Conservation (phyloP, 2,888 invertebrate genomes). For the Odiellus spinosus region DNA sequence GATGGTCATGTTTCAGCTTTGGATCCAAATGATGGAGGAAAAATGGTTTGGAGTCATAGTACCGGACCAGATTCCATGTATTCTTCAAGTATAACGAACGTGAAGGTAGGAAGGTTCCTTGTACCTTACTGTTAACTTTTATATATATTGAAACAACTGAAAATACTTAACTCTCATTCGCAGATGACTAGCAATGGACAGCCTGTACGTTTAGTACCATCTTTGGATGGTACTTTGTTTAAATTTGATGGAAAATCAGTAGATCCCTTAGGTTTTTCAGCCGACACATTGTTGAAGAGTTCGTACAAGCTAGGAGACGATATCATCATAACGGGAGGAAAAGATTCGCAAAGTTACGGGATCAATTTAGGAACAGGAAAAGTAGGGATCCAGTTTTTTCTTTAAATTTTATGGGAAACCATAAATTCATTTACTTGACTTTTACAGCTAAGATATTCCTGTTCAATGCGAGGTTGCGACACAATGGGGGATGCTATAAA, state of each 20-base stretch:
- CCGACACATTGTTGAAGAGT: constrained; percentile 61
- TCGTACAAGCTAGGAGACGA: constrained; percentile 55
- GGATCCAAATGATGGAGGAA: neutral
- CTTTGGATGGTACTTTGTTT: constrained; percentile 76
- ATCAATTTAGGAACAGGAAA: constrained; percentile 55
- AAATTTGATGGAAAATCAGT: constrained; percentile 76
- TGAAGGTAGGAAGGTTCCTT: neutral
- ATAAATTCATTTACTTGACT: neutral
- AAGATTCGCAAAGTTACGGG: constrained; percentile 70
- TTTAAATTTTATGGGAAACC: neutral
- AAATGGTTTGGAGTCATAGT: neutral
- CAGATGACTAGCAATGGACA: constrained; percentile 67
- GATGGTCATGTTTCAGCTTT: neutral
- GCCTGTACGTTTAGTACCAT: constrained; percentile 77
- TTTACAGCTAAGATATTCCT: constrained; percentile 43
- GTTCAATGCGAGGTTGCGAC: constrained; percentile 53
- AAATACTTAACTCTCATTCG: neutral
- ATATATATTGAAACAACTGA: neutral
- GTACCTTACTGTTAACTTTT: neutral
- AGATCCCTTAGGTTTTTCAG: constrained; percentile 69
- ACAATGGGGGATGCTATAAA: constrained; percentile 33
- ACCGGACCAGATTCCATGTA: neutral
- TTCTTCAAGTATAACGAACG: neutral
- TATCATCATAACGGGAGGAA: constrained; percentile 46
- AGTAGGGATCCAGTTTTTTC: constrained; percentile 14